phyloP scores from a whole-genome alignment of 2,113 vertebrate species.

The Tylochromis polylepis region DNA sequence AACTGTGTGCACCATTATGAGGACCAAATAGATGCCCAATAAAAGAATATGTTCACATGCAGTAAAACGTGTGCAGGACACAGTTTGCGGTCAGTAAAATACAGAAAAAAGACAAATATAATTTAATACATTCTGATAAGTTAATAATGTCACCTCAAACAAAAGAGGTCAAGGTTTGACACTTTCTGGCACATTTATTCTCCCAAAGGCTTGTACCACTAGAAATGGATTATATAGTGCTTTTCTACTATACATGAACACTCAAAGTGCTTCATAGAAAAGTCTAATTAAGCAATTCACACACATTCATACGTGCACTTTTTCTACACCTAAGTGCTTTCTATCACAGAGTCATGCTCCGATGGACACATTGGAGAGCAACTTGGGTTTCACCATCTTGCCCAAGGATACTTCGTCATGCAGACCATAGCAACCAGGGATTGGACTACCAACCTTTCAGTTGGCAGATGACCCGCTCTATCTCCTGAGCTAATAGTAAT shows the following conservation, averaged over 20 bases:
- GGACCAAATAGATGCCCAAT: background rate
- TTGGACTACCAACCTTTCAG: rapidly evolving
- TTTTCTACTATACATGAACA: too few relatives aligned
- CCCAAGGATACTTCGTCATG: background rate
- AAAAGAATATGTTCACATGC: background rate
- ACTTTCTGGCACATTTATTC: background rate
- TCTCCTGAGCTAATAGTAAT: background rate
- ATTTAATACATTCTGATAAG: background rate
- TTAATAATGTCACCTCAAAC: background rate
- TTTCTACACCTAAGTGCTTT: background rate
- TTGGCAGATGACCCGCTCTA: background rate
- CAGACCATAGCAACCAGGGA: background rate
- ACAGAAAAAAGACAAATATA: background rate
- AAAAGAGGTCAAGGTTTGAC: background rate
- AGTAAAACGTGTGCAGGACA: background rate
- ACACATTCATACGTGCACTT: background rate
- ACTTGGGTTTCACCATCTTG: background rate
- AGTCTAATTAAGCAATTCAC: background rate
- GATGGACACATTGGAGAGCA: too few relatives aligned
- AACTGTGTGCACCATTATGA: background rate
- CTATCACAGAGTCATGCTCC: too few relatives aligned
- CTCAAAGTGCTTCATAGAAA: background rate
- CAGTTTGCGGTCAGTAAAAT: background rate
- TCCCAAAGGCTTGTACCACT: too few relatives aligned
- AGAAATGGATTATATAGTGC: too few relatives aligned